A percentile compares a stretch with the other conserved stretches of the same genome.
These are phyloP conservation scores for Florisuga fusca DNA, from an alignment of 2,797 vertebrate genomes.

Conservation along the genomic window DNA sequence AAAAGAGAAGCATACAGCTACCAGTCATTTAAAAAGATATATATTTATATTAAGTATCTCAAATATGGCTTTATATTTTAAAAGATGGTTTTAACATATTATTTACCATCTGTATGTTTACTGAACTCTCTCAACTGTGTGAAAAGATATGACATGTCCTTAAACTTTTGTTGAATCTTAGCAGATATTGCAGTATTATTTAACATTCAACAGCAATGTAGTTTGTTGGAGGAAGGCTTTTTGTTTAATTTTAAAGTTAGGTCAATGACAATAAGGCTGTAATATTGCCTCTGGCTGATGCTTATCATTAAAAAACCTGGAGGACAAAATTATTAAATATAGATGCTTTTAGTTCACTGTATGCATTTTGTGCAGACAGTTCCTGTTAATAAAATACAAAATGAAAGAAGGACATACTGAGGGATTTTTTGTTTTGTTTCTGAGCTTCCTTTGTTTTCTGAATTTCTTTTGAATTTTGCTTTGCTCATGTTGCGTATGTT, in stretches of 20 bases:
- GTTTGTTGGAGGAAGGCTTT: neutral
- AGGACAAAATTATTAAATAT: neutral
- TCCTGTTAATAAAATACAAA: neutral
- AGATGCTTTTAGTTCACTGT: neutral
- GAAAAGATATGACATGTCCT: constrained; percentile 13
- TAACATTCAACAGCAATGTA: neutral
- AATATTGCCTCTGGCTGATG: neutral
- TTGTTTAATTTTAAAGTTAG: neutral
- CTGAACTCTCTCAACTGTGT: neutral
- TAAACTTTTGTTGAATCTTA: constrained; percentile 25
- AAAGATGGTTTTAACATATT: neutral
- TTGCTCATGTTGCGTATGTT: neutral
- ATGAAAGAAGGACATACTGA: neutral
- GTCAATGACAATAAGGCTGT: neutral
- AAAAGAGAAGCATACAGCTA: constrained; percentile 18
- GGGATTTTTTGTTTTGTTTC: neutral
- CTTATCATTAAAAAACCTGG: neutral
- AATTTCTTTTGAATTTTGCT: neutral
- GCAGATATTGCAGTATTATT: neutral
- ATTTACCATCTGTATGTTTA: constrained; percentile 45
- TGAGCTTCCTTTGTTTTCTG: neutral
- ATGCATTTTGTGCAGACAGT: neutral
- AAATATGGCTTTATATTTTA: neutral
- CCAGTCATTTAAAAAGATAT: neutral
- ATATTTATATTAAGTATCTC: neutral